Evolutionary conservation across 2,888 invertebrate genomes (phyloP), one percentile per base, ranked within the genome.

Genomic region (Atrina japonica): DNA sequence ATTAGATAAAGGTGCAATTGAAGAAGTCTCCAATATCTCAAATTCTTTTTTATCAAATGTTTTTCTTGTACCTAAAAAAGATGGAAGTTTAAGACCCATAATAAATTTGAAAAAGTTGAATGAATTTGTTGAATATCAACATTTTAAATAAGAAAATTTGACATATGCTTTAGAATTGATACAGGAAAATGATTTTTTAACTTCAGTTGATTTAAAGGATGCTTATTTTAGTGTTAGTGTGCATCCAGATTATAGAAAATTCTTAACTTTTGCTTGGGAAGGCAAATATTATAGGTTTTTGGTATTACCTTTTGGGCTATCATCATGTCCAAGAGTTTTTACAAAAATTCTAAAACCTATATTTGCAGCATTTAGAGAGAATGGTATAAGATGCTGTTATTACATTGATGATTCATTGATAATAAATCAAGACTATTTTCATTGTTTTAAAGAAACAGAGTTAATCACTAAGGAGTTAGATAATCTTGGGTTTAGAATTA

Each of bases 341-440:
- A 76, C 69, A 18, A 71, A 73, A 66, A 53, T 70, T 35, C 40
- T 73, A 14, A 69, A 76, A 29, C 71, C 76, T 18, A 40, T 76
- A 11, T 74, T 64, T 74, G 47, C 63, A 16, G 45, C 43, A 25
- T 64, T 76, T 43, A 30, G 67, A 30, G 47, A 63, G 30, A 50
- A 52, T n/a, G 66, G 69, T 9, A 52, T 71, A 18, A 59, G 65
- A 14, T 53, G 59, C 56, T 55, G 61, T 30, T 69, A 70, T 59
- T 77, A 72, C 23, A 72, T 76, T 53, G 76, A 77, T 71, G 76
- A 80, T 67, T 75, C 72, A n/a, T 23, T 77, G 1, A 67, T 73
- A 41, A 75, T 72, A 66, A 65, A 75, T 65, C 45, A 65, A 35
- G 35, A 52, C 27, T 16, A n/a, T n/a, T 47, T 21, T 47, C 47